These are phyloP conservation scores for Pollimyrus isidori DNA, from an alignment of 2,113 vertebrate genomes.

Conservation along the genomic window DNA sequence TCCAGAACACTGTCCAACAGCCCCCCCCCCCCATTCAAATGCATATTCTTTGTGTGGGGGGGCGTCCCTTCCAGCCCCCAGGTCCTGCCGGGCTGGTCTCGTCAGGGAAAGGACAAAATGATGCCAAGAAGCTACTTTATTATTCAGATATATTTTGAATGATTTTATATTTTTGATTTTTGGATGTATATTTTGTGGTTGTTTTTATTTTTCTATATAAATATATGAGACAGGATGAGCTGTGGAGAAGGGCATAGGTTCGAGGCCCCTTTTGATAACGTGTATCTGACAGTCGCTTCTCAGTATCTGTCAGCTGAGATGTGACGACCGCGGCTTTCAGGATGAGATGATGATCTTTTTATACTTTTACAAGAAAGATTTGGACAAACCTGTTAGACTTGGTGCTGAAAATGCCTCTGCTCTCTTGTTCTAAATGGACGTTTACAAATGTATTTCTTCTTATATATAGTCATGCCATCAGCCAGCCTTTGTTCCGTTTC, in stretches of 20 bases:
- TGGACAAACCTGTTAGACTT: constrained; percentile 58
- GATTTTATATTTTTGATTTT: constrained; percentile 66
- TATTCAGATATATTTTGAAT: constrained; percentile 76
- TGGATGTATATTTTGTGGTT: constrained; percentile 39
- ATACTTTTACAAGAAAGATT: constrained; percentile 69
- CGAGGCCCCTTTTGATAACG: constrained; percentile 75
- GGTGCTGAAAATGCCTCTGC: constrained; percentile 64
- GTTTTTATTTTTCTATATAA: constrained; percentile 53
- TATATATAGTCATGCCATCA: constrained; percentile 66
- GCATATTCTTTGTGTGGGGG: constrained; percentile 17
- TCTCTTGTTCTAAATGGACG: constrained; percentile 67
- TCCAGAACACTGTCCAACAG: not conserved
- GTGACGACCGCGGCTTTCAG: constrained; percentile 66
- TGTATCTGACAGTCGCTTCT: constrained; percentile 76
- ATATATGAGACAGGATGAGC: constrained; percentile 64
- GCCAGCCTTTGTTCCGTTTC: constrained; percentile 68
- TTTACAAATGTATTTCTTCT: constrained; percentile 64
- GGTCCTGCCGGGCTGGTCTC: constrained; percentile 32
- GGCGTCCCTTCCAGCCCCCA: constrained; percentile 39
- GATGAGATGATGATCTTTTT: constrained; percentile 59
- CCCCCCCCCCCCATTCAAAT: not conserved
- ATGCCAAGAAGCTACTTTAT: constrained; percentile 66
- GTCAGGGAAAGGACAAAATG: constrained; percentile 69
- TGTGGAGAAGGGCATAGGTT: constrained; percentile 53
- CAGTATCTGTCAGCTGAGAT: constrained; percentile 60